Evolutionary conservation across 2,113 vertebrate species (phyloP).

Genomic region (Tursiops truncatus): DNA sequence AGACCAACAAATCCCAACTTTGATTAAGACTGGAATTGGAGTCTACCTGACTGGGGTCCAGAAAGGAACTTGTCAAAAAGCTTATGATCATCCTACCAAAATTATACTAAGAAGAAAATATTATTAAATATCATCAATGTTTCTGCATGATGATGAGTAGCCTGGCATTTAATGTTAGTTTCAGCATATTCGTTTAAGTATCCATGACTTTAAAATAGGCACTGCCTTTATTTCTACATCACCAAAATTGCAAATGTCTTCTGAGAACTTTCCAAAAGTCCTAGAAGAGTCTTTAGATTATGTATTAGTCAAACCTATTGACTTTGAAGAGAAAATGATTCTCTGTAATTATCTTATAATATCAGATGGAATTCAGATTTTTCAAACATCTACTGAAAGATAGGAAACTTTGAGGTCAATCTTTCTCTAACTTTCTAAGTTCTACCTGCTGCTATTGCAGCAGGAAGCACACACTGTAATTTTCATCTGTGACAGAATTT

Average conservation of each 20-base stretch:
- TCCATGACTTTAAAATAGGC: neutral
- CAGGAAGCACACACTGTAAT: neutral
- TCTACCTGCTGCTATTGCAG: neutral
- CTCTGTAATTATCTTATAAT: neutral
- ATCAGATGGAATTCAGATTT: conserved; percentile 6
- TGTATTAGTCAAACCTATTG: neutral
- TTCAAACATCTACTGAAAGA: neutral
- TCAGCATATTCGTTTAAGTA: neutral
- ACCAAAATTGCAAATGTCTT: neutral
- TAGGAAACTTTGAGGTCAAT: neutral
- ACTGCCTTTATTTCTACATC: neutral
- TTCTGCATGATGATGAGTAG: neutral
- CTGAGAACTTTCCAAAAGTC: neutral
- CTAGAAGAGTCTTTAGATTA: neutral
- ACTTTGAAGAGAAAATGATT: neutral
- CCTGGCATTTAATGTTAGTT: neutral
- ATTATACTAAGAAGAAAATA: neutral
- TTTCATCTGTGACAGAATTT: neutral
- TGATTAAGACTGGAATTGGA: neutral
- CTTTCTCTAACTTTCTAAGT: neutral
- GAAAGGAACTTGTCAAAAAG: neutral
- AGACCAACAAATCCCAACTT: neutral
- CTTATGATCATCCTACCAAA: neutral
- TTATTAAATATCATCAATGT: neutral
- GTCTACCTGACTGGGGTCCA: neutral